Evolutionary conservation across 2,888 invertebrate species (phyloP).

Genomic region (Erebia palarica): DNA sequence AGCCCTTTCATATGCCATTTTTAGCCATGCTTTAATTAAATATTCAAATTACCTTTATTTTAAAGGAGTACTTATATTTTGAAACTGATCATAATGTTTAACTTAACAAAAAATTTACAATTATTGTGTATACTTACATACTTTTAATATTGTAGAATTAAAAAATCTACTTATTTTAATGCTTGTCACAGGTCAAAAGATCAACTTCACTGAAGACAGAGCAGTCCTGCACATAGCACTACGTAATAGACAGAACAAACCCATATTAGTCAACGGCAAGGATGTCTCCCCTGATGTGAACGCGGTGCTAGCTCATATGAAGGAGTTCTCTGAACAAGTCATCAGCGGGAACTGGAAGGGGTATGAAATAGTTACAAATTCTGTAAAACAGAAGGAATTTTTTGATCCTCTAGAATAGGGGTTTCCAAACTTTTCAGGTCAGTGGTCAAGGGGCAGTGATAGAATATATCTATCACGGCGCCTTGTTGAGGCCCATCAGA

Average conservation of each 20-base stretch:
- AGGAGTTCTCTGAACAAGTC: slow-evolving; percentile 92
- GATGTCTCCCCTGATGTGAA: slow-evolving; percentile 97
- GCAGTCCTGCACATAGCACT: slow-evolving; percentile 98
- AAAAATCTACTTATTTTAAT: slow-evolving; percentile 21
- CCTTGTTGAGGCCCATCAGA: too few relatives aligned
- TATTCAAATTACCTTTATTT: too few relatives aligned
- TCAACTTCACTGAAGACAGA: slow-evolving; percentile 98
- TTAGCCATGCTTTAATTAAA: too few relatives aligned
- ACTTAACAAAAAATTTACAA: too few relatives aligned
- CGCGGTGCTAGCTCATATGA: slow-evolving; percentile 96
- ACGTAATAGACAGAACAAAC: slow-evolving; percentile 90
- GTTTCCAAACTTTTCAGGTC: too few relatives aligned
- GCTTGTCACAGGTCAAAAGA: slow-evolving; percentile 88
- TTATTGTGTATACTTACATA: too few relatives aligned
- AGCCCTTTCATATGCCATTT: too few relatives aligned
- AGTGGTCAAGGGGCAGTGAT: too few relatives aligned
- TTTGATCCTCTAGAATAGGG: background rate
- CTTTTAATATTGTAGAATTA: too few relatives aligned
- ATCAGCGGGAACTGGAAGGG: slow-evolving; percentile 87
- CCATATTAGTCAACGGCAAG: slow-evolving; percentile 85
- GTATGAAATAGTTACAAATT: slow-evolving; percentile 52
- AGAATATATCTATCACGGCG: too few relatives aligned
- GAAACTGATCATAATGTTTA: too few relatives aligned
- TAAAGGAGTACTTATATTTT: too few relatives aligned
- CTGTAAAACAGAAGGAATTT: background rate